These are phyloP conservation scores for Phalanger gymnotis DNA, from an alignment of 2,797 vertebrate genomes.

Conservation along the genomic window DNA sequence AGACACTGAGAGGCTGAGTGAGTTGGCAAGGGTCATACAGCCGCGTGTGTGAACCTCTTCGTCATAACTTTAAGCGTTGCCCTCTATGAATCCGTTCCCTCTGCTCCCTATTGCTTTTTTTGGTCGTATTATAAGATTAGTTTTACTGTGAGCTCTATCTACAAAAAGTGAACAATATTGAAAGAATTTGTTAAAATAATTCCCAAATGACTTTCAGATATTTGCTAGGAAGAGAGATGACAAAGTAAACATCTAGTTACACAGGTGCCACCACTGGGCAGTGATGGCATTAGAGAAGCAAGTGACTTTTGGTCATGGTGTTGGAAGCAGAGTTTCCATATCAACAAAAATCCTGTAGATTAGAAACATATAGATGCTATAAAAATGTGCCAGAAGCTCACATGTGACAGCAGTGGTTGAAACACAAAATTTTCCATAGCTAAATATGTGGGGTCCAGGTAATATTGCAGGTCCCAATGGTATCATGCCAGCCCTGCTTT, in stretches of 20 bases:
- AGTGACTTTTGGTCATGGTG: not conserved
- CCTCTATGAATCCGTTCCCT: not conserved
- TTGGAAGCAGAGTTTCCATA: not conserved
- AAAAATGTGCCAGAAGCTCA: not conserved
- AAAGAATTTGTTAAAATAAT: not conserved
- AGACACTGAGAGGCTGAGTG: not conserved
- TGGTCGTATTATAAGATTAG: not conserved
- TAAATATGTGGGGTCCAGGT: not conserved
- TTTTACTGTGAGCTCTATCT: too few relatives aligned
- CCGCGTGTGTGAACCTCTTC: not conserved
- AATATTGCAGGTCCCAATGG: not conserved
- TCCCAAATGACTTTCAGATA: not conserved
- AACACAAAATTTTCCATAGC: not conserved
- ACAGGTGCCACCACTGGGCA: not conserved
- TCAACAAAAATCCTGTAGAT: not conserved
- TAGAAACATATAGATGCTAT: not conserved
- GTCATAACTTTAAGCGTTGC: not conserved
- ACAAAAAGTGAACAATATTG: too few relatives aligned
- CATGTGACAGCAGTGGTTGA: not conserved
- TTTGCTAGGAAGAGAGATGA: not conserved
- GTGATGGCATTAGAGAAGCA: not conserved
- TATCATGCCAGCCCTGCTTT: not conserved
- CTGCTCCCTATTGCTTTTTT: not conserved
- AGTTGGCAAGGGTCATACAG: not conserved
- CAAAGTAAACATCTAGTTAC: not conserved